Conservation (phyloP, 1,140 invertebrate genomes). For the Limonius californicus region DNA sequence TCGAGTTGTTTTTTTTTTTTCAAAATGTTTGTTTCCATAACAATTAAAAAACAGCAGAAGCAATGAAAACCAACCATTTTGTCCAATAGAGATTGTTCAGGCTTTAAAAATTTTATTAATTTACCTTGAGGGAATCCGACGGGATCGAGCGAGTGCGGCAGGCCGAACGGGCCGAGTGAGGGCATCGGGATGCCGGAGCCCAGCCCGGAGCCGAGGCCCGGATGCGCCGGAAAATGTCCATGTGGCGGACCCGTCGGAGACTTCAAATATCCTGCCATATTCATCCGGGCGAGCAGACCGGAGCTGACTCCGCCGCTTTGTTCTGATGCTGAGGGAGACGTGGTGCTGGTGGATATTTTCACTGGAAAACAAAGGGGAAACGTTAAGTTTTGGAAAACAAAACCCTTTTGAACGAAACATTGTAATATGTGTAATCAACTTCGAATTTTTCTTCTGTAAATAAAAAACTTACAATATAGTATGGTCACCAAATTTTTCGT, state of each 20-base stretch:
- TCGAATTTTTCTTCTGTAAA: too few relatives aligned
- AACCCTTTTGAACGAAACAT: too few relatives aligned
- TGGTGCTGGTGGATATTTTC: slow-evolving; percentile 25
- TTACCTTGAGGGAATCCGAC: slow-evolving; percentile 53
- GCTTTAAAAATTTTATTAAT: slow-evolving; percentile 17
- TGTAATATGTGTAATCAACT: too few relatives aligned
- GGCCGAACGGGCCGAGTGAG: slow-evolving; percentile 46
- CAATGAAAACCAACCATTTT: too few relatives aligned
- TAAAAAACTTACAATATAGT: too few relatives aligned
- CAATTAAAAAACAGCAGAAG: too few relatives aligned
- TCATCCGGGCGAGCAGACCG: slow-evolving; percentile 25
- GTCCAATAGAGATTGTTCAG: too few relatives aligned
- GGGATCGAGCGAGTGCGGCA: slow-evolving; percentile 49
- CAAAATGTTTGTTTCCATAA: too few relatives aligned
- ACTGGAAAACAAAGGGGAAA: too few relatives aligned
- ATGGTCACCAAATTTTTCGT: too few relatives aligned
- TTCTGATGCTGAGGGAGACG: slow-evolving; percentile 23
- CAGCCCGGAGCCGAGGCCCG: slow-evolving; percentile 24
- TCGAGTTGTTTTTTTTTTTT: too few relatives aligned
- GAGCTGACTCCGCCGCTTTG: not conserved
- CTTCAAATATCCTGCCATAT: slow-evolving; percentile 31
- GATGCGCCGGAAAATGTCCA: slow-evolving; percentile 28
- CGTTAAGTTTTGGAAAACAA: too few relatives aligned
- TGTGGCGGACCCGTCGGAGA: slow-evolving; percentile 19
- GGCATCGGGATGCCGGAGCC: slow-evolving; percentile 43